Evolutionary conservation across 1,140 invertebrate species (phyloP), one percentile per base, ranked within the genome.

Genomic region (Antheraea mylitta): DNA sequence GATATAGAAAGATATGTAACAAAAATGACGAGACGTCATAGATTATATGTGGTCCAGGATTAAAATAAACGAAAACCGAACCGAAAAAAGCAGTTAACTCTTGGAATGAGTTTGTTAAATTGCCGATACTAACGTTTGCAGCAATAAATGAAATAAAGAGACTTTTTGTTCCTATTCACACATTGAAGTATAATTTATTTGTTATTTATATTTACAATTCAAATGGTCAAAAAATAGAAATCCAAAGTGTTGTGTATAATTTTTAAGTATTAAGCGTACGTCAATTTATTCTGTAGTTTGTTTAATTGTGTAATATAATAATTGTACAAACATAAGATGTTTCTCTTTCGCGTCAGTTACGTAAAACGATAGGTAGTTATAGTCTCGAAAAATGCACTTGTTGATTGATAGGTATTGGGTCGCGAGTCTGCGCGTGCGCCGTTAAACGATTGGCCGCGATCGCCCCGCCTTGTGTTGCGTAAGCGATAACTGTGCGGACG

Each of bases 381-480:
- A 53, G 6, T 53, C 9, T 53, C 45, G 60, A 48, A 71, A 71
- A 71, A 67, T 67, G 61, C 66, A 48, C 61, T 67, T 53, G 18
- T 45, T 58, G 62, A 69, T 38, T 42, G 68, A 65, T 76, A 76
- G 71, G 76, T 75, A 75, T 66, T 38, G 58, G 38, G 58, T 18
- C 18, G 76, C 45, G 45, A 53, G 45, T 16, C 8, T 76, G 81
- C 78, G 79, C 81, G 81, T 70, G 75, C 22, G 60, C 16, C 63
- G 73, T 72, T 74, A 64, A 53, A 53, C 45, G 78, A 84, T 84
- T 84, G 82, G 82, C 69, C 73, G 78, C 18, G 42, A 58, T 37
- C 71, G 82, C 80, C 78, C 74, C 82, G 79, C 79, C 79, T 76
- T 61, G 76, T 69, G 64, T 78, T 78, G 69, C 76, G 74, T 66